These are phyloP conservation scores for Slavum lentiscoides DNA, from an alignment of 2,888 invertebrate species.

Conservation along the genomic window DNA sequence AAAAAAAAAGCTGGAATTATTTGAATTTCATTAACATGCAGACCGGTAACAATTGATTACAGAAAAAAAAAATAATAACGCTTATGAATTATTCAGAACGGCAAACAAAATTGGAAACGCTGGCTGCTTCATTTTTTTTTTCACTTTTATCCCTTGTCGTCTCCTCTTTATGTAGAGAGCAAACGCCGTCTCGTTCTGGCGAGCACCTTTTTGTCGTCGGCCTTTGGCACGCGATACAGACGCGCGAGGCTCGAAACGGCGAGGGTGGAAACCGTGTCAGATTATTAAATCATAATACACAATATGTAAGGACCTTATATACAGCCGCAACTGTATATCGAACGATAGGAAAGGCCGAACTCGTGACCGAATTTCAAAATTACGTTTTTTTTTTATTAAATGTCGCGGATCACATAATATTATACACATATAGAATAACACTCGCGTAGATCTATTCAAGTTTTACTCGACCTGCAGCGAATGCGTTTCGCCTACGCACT, in stretches of 20 bases:
- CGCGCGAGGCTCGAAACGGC: neutral
- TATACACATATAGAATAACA: no score
- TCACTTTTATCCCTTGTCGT: constrained; percentile 16
- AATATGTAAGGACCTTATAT: no score
- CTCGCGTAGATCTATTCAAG: no score
- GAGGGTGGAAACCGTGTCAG: neutral
- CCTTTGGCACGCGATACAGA: neutral
- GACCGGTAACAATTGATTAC: constrained; percentile 44
- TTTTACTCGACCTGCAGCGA: no score
- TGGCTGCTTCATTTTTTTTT: neutral
- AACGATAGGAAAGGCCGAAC: no score
- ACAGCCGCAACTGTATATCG: no score
- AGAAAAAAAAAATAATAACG: constrained; percentile 11
- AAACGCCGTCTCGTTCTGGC: constrained; percentile 1
- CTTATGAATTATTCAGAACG: constrained; percentile 48
- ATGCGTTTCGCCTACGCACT: no score
- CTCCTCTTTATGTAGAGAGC: neutral
- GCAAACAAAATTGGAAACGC: constrained; percentile 43
- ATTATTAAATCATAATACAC: neutral
- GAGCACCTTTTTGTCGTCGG: constrained; percentile 21
- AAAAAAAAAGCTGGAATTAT: constrained; percentile 18
- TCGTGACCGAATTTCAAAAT: no score
- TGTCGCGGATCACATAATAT: no score
- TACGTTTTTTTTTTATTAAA: no score
- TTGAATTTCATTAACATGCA: constrained; percentile 45